phyloP scores from a whole-genome alignment of 2,113 vertebrate species.

The Tragulus kanchil region DNA sequence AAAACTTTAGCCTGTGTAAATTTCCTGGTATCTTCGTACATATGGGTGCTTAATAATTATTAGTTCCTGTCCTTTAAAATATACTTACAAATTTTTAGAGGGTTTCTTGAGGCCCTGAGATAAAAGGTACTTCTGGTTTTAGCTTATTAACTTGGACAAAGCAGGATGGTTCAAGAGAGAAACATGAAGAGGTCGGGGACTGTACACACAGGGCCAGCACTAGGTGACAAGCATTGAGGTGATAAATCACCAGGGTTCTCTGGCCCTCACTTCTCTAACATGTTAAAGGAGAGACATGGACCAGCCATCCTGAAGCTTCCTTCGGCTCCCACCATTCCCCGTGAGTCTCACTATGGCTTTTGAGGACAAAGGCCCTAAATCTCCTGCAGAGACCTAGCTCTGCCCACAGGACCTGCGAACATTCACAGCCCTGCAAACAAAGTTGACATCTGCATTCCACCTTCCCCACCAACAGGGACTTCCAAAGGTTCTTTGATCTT shows the following conservation, averaged over 20 bases:
- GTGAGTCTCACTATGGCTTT: neutral
- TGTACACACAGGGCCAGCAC: neutral
- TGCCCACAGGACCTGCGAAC: neutral
- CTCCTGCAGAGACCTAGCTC: neutral
- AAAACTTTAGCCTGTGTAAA: neutral
- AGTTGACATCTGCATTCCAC: neutral
- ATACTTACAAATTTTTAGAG: neutral
- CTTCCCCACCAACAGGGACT: neutral
- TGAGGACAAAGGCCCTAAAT: neutral
- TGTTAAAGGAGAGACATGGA: neutral
- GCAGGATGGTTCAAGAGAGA: neutral
- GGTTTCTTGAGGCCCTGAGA: neutral
- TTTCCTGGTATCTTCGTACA: neutral
- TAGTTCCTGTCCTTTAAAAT: constrained; percentile 8
- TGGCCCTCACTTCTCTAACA: neutral
- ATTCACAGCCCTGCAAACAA: neutral
- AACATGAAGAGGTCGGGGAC: neutral
- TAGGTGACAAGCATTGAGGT: neutral
- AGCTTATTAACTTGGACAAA: neutral
- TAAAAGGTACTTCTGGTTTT: neutral
- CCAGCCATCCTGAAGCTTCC: neutral
- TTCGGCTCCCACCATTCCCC: neutral
- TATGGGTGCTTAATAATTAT: neutral
- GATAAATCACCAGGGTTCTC: neutral
- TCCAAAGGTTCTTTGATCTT: neutral